Percentiles rank a stretch among this genome's conserved stretches.
phyloP scores from a whole-genome alignment of 2,113 vertebrate species.

The cat (Felis catus) region F.catus_Fca126_mat1.0 CM031424.1:76085001-76085500 shows the following conservation, averaged over 20 bases:
- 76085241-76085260: neutral
- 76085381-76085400: neutral
- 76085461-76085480: neutral
- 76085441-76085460: neutral
- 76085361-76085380: neutral
- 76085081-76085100: neutral
- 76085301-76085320: neutral
- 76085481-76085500: neutral
- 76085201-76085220: neutral
- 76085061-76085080: neutral
- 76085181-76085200: neutral
- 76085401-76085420: neutral
- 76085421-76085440: neutral
- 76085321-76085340: neutral
- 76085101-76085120: neutral
- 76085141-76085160: neutral
- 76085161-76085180: neutral
- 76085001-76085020: neutral
- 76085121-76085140: neutral
- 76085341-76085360: neutral
- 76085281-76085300: fast-evolving
- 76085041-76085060: neutral
- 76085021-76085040: neutral
- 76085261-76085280: neutral
- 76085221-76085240: neutral